These are phyloP conservation scores for Nansenia antarctica DNA, from an alignment of 2,113 vertebrate genomes.

Conservation along the genomic window DNA sequence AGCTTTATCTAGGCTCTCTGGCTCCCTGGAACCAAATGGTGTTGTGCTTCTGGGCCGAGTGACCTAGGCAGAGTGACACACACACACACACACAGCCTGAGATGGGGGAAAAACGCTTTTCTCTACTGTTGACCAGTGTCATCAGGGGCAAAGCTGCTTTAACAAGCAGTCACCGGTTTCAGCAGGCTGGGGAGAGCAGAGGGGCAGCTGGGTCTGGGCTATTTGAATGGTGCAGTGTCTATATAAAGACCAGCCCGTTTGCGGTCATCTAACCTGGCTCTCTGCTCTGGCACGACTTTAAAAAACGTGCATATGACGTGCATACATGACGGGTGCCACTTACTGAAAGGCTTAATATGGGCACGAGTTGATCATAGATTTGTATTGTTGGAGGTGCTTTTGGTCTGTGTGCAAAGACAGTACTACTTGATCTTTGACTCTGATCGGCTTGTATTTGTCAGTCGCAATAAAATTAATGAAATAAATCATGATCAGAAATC, in stretches of 20 bases:
- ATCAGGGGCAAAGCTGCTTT: slow-evolving; percentile 28
- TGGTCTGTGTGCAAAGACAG: no score
- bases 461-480: no score
- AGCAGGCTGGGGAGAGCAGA: background rate
- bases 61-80: no score
- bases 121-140: slow-evolving; percentile 17
- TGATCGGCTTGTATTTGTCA: no score
- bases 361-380: background rate
- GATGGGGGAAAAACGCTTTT: slow-evolving; percentile 4
- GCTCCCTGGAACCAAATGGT: no score
- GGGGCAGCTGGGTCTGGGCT: slow-evolving; percentile 6
- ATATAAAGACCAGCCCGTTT: slow-evolving; percentile 42
- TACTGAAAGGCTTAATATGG: background rate
- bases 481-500: background rate
- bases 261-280: slow-evolving; percentile 18
- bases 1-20: no score
- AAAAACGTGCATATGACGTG: slow-evolving; percentile 8
- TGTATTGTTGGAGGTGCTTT: no score
- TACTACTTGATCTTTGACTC: no score
- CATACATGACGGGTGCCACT: background rate
- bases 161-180: slow-evolving; percentile 11
- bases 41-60: no score
- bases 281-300: slow-evolving; percentile 32
- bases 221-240: slow-evolving; percentile 49
- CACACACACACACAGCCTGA: background rate